A percentile compares a stretch with the other conserved stretches of the same genome.
These are phyloP conservation scores for Saccostrea glomerata DNA, from an alignment of 1,140 invertebrate species.

Conservation along the genomic window DNA sequence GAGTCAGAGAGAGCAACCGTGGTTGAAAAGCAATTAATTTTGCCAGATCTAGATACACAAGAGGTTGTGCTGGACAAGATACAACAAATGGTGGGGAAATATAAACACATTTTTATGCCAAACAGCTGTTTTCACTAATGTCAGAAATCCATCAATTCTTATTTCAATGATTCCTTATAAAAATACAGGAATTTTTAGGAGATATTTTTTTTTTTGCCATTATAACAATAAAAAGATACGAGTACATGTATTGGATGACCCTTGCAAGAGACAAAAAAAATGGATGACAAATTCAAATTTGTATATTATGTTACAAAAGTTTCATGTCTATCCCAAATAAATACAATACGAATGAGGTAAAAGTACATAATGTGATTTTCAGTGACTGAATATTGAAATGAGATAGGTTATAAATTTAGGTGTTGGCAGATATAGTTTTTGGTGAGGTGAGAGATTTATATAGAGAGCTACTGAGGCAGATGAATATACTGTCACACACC, in stretches of 20 bases:
- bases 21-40: constrained; percentile 26
- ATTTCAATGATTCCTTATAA: neutral
- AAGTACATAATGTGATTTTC: neutral
- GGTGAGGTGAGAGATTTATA: neutral
- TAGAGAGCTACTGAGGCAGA: neutral
- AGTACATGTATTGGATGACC: neutral
- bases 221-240: neutral
- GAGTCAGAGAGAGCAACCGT: neutral
- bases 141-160: constrained; percentile 9
- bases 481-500: neutral
- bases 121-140: constrained; percentile 5
- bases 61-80: constrained; percentile 32
- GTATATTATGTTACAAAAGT: neutral
- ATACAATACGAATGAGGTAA: neutral
- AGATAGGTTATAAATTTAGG: neutral
- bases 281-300: neutral
- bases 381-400: neutral
- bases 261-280: neutral
- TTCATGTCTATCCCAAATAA: neutral
- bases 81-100: constrained; percentile 23
- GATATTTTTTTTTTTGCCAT: neutral
- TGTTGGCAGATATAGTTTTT: neutral
- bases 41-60: neutral
- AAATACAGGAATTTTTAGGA: neutral
- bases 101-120: constrained; percentile 28